These are phyloP conservation scores for Drosophila pruinosa DNA, from an alignment of 1,140 invertebrate genomes.

Conservation along the genomic window DNA sequence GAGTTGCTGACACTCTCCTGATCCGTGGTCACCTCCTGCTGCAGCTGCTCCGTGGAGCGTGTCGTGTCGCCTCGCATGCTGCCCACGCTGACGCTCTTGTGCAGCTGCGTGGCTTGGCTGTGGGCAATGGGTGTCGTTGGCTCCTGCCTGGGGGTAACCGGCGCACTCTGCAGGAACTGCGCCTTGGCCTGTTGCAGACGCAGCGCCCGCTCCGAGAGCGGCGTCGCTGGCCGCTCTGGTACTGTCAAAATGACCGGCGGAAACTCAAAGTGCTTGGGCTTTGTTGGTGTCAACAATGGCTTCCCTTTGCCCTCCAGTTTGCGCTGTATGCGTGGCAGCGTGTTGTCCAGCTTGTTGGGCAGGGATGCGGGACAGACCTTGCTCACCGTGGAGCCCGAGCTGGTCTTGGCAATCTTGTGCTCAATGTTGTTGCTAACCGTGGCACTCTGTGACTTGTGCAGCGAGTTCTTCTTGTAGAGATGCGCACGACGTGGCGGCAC, in stretches of 20 bases:
- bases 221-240: constrained; percentile 60
- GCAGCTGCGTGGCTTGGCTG: constrained; percentile 27
- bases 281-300: constrained; percentile 60
- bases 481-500: constrained; percentile 53
- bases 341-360: constrained; percentile 67
- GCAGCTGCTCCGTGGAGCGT: constrained; percentile 1
- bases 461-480: constrained; percentile 69
- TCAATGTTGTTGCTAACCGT: constrained; percentile 67
- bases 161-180: constrained; percentile 84
- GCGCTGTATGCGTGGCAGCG: constrained; percentile 64
- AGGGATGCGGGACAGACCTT: constrained; percentile 11
- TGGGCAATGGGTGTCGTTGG: constrained; percentile 31
- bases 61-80: constrained; percentile 84
- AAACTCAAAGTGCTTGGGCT: constrained; percentile 71
- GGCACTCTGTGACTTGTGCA: constrained; percentile 67
- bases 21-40: constrained; percentile 49
- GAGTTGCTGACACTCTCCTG: constrained; percentile 71
- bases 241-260: constrained; percentile 31
- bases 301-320: constrained; percentile 58
- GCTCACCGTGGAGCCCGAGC: constrained; percentile 61
- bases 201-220: constrained; percentile 83
- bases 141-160: constrained; percentile 57
- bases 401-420: constrained; percentile 76
- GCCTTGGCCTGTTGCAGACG: constrained; percentile 86
- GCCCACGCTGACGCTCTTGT: constrained; percentile 88